Percentiles rank a stretch among this genome's conserved stretches.
These are phyloP conservation scores for Proterorhinus semilunaris DNA, from an alignment of 2,113 vertebrate genomes.

Conservation along the genomic window DNA sequence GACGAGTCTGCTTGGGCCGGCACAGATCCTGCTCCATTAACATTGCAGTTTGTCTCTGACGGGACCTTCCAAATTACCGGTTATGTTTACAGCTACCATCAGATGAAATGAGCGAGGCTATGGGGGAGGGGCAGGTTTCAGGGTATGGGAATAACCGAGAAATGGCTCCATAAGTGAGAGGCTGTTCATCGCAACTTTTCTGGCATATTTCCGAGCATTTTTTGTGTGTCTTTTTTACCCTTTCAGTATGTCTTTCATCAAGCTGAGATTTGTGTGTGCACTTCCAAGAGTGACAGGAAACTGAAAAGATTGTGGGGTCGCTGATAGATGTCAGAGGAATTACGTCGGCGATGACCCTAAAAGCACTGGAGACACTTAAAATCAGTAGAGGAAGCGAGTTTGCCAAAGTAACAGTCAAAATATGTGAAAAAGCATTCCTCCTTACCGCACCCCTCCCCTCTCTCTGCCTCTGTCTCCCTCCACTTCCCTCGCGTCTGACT, in stretches of 20 bases:
- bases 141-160: conserved; percentile 40
- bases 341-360: conserved; percentile 23
- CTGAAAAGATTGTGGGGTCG: background rate
- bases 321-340: conserved; percentile 29
- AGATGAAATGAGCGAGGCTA: conserved; percentile 76
- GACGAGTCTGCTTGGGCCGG: conserved; percentile 52
- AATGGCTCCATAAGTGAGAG: conserved; percentile 53
- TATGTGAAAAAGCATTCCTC: conserved; percentile 61
- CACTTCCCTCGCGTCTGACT: conserved; percentile 66
- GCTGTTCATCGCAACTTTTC: conserved; percentile 32
- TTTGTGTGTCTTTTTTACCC: conserved; percentile 35
- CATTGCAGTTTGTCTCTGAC: conserved; percentile 74
- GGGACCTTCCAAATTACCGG: conserved; percentile 83
- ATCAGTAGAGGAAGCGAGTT: conserved; percentile 61
- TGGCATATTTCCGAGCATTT: conserved; percentile 16
- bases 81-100: conserved; percentile 68
- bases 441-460: conserved; percentile 35
- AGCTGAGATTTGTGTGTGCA: conserved; percentile 3
- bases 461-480: conserved; percentile 48
- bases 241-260: conserved; percentile 48
- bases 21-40: conserved; percentile 76
- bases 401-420: conserved; percentile 62
- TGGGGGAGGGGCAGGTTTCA: conserved; percentile 6
- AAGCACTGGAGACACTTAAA: conserved; percentile 30
- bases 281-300: conserved; percentile 2